A percentile compares a stretch with the other conserved stretches of the same genome.
Conservation (phyloP, 2,888 invertebrate genomes). For the Adelphocoris suturalis region DNA sequence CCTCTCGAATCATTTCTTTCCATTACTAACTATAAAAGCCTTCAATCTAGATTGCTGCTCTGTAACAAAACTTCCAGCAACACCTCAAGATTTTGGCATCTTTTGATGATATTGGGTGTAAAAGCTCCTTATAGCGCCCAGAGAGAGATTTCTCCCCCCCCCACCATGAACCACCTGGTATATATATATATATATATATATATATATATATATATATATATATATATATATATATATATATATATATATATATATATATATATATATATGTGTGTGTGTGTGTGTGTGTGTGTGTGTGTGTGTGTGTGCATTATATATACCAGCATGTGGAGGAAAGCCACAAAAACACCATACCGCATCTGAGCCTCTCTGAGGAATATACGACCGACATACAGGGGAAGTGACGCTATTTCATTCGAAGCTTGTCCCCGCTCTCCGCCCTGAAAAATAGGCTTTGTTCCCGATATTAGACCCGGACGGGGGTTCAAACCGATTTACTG, state of each 20-base stretch:
- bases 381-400: background rate
- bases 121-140: background rate
- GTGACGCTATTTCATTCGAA: constrained; percentile 30
- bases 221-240: too few species aligned
- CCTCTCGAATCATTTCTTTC: too few species aligned
- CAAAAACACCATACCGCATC: background rate
- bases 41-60: too few species aligned
- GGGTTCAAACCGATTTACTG: background rate
- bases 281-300: too few species aligned
- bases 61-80: background rate
- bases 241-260: too few species aligned
- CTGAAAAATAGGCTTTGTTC: constrained; percentile 7
- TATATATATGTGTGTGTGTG: too few species aligned
- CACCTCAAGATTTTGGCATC: background rate
- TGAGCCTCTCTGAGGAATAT: constrained; percentile 34
- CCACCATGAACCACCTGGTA: too few species aligned
- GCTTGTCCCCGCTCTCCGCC: background rate
- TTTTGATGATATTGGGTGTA: background rate
- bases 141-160: too few species aligned
- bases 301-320: too few species aligned
- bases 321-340: background rate
- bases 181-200: background rate
- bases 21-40: too few species aligned
- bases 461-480: background rate
- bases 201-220: too few species aligned